Evolutionary conservation across 2,888 invertebrate species (phyloP), one percentile per base, ranked within the genome.

Genomic region (Phengaris alcon): DNA sequence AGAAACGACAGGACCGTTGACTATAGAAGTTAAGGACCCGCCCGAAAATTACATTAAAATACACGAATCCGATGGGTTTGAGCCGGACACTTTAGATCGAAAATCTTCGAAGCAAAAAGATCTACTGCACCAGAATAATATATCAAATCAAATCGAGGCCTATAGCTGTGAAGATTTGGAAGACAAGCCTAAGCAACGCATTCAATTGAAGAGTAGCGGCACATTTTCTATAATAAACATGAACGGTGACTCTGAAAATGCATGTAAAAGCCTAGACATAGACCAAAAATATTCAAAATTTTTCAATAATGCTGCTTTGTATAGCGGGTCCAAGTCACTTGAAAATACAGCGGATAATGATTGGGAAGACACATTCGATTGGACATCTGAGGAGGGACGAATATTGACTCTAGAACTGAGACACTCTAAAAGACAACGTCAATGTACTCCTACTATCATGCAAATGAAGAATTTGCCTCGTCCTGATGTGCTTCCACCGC

Each of bases 51-150:
- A 96, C 79, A 95, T 96, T 8, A 95, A 94, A 82, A 95, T 96
- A 73, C 95, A 96, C 76, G 97, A 97, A 82, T 97, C 97, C 2
- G 97, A 97, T 81, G 96, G 95, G 75, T 97, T 97, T 82, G 97
- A 97, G 86, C 97, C 97, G 0, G 97, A 97, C 80, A 97, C 97
- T 0, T 91, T 97, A 76, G 97, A 97, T 83, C 94, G 97, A 48
- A 97, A 97, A 84, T 95, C 96, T 68, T 95, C 84, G 2, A 93
- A 92, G 82, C 87, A 90, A 57, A 93, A 89, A 83, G 86, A 87
- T 77, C 79, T 81, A 48, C 77, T 83, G 48, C 88, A 64, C 64
- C 64, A 88, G 77, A 86, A 78, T 75, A 80, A 82, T 68, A 86
- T 89, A 52, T 90, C 89, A 68, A 91, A 89, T 76, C 87, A 91